Percentiles rank a stretch among this genome's conserved stretches.
Evolutionary conservation across 2,797 vertebrate genomes (phyloP).

Genomic region (Phoebastria nigripes): DNA sequence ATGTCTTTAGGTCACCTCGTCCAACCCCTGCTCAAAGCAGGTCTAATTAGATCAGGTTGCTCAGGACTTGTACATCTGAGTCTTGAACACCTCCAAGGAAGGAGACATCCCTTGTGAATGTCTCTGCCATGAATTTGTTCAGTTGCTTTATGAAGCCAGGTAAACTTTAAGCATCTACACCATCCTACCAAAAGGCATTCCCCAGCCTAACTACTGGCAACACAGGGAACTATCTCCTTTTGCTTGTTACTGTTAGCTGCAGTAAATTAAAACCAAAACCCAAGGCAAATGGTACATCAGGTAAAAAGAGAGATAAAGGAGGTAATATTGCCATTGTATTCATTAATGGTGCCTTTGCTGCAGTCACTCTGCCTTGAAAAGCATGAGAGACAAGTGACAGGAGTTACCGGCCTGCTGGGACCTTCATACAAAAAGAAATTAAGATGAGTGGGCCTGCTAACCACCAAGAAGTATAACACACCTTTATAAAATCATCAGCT

Average conservation of each 20-base stretch:
- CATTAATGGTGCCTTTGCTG: not conserved
- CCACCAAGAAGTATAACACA: not conserved
- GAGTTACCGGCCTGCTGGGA: not conserved
- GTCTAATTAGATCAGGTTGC: not conserved
- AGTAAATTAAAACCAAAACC: not conserved
- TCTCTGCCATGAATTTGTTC: not conserved
- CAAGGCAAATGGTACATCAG: not conserved
- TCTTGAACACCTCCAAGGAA: not conserved
- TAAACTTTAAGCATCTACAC: not conserved
- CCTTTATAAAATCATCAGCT: not conserved
- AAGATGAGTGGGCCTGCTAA: not conserved
- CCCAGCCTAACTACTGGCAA: not conserved
- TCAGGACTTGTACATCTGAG: not conserved
- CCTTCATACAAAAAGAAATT: not conserved
- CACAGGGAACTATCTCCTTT: not conserved
- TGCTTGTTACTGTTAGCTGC: not conserved
- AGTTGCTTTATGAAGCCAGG: not conserved
- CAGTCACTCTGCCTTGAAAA: not conserved
- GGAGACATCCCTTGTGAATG: not conserved
- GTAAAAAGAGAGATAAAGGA: not conserved
- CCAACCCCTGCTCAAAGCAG: not conserved
- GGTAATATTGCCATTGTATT: not conserved
- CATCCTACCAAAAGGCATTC: not conserved
- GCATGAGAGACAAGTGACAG: not conserved
- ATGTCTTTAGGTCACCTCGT: not conserved